phyloP scores from a whole-genome alignment of 23 tunicate genomes.

The Oikopleura albicans region DNA sequence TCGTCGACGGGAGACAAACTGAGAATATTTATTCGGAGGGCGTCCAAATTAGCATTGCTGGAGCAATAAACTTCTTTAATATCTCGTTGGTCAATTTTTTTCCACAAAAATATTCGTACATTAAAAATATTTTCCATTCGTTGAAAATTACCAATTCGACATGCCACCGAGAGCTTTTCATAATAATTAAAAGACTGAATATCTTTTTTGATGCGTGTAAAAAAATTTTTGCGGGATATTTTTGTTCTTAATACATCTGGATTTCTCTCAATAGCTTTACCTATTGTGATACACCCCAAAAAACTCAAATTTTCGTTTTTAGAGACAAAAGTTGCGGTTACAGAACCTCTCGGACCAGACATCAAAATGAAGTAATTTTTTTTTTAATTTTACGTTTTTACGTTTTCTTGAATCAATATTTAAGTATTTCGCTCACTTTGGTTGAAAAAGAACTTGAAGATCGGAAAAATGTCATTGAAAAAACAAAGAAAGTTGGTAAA shows the following conservation, averaged over 20 bases:
- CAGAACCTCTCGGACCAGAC: background rate
- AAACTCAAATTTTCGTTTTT: background rate
- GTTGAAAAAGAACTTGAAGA: too few species aligned
- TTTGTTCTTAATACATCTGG: background rate
- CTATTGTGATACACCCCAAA: background rate
- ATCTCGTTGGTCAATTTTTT: background rate
- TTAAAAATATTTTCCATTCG: background rate
- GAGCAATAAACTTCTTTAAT: background rate
- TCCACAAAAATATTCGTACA: background rate
- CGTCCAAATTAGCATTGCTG: background rate
- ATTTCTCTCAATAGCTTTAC: background rate
- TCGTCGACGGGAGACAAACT: background rate
- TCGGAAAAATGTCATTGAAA: too few species aligned
- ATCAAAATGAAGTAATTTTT: background rate
- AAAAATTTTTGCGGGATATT: background rate
- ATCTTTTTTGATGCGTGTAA: background rate
- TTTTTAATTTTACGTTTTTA: too few species aligned
- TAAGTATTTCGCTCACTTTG: too few species aligned
- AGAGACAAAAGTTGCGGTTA: background rate
- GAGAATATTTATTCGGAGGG: background rate
- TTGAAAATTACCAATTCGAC: background rate
- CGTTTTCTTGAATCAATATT: too few species aligned
- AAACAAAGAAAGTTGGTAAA: too few species aligned
- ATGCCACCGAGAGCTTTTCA: background rate
- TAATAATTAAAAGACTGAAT: background rate